Evolutionary conservation across 2,797 vertebrate species (phyloP).

Genomic region (Muscicapa striata): DNA sequence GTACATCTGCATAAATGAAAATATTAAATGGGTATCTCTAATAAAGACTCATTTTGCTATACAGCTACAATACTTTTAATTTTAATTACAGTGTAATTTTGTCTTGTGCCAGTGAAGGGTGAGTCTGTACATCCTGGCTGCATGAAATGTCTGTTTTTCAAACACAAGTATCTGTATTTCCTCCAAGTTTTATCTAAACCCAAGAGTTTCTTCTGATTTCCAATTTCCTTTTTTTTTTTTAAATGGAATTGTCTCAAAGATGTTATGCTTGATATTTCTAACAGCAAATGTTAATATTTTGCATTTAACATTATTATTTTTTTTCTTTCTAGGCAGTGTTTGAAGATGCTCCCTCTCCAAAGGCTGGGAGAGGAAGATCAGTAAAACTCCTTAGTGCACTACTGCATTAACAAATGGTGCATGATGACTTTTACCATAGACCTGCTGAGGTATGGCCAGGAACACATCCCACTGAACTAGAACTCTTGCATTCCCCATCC

Average conservation of each 20-base stretch:
- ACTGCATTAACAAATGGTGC: neutral
- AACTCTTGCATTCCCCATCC: neutral
- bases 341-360: neutral
- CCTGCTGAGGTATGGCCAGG: neutral
- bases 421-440: neutral
- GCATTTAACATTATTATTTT: neutral
- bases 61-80: neutral
- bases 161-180: neutral
- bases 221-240: neutral
- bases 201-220: neutral
- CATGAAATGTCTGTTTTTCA: neutral
- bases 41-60: neutral
- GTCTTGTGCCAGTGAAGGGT: neutral
- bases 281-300: neutral
- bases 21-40: neutral
- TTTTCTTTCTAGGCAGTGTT: neutral
- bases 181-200: neutral
- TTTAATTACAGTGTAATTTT: neutral
- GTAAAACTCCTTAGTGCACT: neutral
- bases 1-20: neutral
- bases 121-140: neutral
- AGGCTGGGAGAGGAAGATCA: neutral
- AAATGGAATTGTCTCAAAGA: neutral
- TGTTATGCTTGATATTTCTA: neutral
- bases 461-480: neutral